Percentiles rank a stretch among this genome's conserved stretches.
These are phyloP conservation scores for Euphydryas editha DNA, from an alignment of 2,888 invertebrate genomes.

Conservation along the genomic window DNA sequence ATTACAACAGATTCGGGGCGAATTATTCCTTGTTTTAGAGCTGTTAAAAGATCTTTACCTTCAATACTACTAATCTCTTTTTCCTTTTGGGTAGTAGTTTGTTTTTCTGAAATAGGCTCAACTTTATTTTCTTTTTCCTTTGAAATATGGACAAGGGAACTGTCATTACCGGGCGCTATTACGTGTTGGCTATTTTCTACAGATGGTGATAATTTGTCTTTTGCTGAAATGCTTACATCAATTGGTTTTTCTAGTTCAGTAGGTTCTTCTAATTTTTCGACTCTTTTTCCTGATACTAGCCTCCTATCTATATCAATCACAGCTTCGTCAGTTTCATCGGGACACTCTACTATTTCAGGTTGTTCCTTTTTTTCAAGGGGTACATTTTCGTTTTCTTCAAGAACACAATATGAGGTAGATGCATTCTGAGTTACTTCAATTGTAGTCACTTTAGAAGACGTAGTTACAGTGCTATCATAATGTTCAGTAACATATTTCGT, in stretches of 20 bases:
- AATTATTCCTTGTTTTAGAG: slow-evolving; percentile 89
- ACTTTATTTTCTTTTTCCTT: neutral
- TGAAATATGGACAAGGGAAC: neutral
- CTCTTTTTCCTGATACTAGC: slow-evolving; percentile 1
- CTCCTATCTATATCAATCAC: neutral
- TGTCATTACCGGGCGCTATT: neutral
- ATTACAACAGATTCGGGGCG: slow-evolving; percentile 87
- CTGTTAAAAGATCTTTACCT: slow-evolving; percentile 86
- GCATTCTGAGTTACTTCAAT: slow-evolving; percentile 66
- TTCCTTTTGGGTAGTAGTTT: neutral
- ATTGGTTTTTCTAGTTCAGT: neutral
- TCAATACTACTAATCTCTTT: neutral
- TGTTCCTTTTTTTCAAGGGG: slow-evolving; percentile 51
- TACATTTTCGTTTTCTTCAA: slow-evolving; percentile 51
- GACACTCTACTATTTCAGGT: slow-evolving; percentile 47
- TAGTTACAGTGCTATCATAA: slow-evolving; percentile 58
- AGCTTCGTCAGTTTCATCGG: slow-evolving; percentile 56
- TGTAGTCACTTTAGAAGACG: slow-evolving; percentile 65
- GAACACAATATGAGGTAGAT: slow-evolving; percentile 60
- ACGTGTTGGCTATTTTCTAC: neutral
- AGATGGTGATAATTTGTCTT: neutral
- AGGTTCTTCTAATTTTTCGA: slow-evolving; percentile 10
- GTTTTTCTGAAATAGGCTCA: neutral
- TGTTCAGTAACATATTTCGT: slow-evolving; percentile 60
- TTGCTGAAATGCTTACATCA: neutral